Base-by-base conservation (phyloP, 2,113 vertebrate species). In the Macaca fascicularis region DNA sequence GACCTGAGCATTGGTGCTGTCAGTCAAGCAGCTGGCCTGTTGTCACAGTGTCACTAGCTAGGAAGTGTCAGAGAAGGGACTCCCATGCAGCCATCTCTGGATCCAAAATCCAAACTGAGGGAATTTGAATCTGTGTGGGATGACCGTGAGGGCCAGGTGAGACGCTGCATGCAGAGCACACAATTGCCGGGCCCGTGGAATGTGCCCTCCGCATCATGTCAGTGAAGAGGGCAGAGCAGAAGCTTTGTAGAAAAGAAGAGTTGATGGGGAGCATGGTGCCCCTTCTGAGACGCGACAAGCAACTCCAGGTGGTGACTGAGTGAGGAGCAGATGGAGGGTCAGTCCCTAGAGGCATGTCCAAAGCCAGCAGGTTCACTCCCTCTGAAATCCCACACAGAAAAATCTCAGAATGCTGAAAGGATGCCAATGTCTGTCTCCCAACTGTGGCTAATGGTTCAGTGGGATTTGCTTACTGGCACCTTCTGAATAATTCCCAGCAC, bases 321-420 rank as follows among this genome's bases (percentile, higher is more conserved):
- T 1, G 10, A 64, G 23, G 2, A 20, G 10, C 1, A 2, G 1
- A 20, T 12, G 2, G 3, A 69, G 50, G 17, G 8, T 3, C 17
- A 1, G 3, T 52, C 10, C 67, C 52, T 27, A 0, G 32, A 88
- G 20, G 13, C 1, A 8, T 0, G 3, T 14, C n/a, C 45, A 0
- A 17, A 32, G 22, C 30, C 52, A 35, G 4, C 52, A 48, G 50
- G 2, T 35, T 92, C 27, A 1, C 14, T 32, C 3, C 22, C 2
- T n/a, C 80, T 30, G 40, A 22, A 64, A 45, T 2, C 6, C 22
- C 48, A 1, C 0, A 0, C 23, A 9, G 35, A 52, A 20, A 19
- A 17, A 27, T 9, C 52, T 52, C 75, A 27, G 72, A 6, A 48
- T 20, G 25, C 82, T 69, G 67, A 16, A 13, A 52, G 61, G 20